Percentiles rank a stretch among this genome's conserved stretches.
Conservation (phyloP, 2,888 invertebrate genomes). For the Drosophila putrida region DNA sequence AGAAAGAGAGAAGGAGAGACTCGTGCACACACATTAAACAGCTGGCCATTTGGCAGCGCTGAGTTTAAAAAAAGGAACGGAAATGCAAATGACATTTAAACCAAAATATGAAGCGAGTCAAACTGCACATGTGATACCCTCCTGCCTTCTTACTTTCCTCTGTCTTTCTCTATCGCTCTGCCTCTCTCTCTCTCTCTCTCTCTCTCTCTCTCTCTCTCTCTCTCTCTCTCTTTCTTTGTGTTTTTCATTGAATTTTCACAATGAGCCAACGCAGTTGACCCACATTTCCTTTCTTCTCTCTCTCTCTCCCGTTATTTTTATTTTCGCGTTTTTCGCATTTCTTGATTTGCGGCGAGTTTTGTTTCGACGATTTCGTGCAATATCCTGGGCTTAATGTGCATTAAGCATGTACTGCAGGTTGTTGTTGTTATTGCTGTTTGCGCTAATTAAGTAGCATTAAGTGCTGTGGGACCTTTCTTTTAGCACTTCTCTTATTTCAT, state of each 20-base stretch:
- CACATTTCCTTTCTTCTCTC: slow-evolving; percentile 50
- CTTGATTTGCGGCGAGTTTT: slow-evolving; percentile 61
- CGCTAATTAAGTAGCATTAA: slow-evolving; percentile 61
- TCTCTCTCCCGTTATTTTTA: neutral
- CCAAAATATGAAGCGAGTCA: slow-evolving; percentile 45
- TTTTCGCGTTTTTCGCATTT: slow-evolving; percentile 35
- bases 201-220: neutral
- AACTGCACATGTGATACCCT: slow-evolving; percentile 51
- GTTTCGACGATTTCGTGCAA: slow-evolving; percentile 33
- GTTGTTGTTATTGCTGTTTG: slow-evolving; percentile 25
- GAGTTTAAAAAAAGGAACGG: slow-evolving; percentile 1
- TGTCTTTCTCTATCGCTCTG: neutral
- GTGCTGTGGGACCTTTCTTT: slow-evolving; percentile 15
- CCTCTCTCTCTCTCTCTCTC: neutral
- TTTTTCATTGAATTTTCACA: slow-evolving; percentile 43
- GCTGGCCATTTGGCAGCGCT: slow-evolving; percentile 60
- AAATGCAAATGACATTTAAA: slow-evolving; percentile 77
- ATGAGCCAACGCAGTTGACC: slow-evolving; percentile 65
- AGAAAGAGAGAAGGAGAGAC: neutral
- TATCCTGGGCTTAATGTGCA: slow-evolving; percentile 50
- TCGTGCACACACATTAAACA: slow-evolving; percentile 38
- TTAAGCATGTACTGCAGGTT: slow-evolving; percentile 40
- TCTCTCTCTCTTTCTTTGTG: neutral
- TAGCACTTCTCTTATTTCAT: slow-evolving; percentile 14
- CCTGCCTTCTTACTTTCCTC: neutral